Base-by-base conservation (phyloP, 2,113 vertebrate species). In the Caretta caretta region DNA sequence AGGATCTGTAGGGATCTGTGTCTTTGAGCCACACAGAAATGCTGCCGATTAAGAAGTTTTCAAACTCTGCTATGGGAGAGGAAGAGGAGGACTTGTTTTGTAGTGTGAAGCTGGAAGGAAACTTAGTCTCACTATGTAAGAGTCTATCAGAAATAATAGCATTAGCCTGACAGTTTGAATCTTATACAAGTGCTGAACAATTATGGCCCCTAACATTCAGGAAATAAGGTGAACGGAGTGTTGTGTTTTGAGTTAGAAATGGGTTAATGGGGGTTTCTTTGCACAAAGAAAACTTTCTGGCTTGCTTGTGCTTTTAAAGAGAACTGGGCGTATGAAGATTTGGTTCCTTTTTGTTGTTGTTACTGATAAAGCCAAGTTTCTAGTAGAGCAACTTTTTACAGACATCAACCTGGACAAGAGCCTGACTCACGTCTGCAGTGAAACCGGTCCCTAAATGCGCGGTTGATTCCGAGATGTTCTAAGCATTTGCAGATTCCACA, bases 31-130 rank as follows among this genome's bases (percentile, higher is more conserved):
- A 92, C 53, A 76, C 19, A 86, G 62, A 84, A 92, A 48, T 81
- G 24, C 83, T 89, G 80, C 51, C 79, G n/a, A 59, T 95, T 91
- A 87, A 94, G 92, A 35, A 5, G 38, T 96, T 85, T 93, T 86
- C 88, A 91, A 31, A 79, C 29, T 86, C 85, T 13, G 46, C 0
- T 16, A 4, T 57, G 75, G n/a, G 59, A 90, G 54, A 87, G n/a
- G 49, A 90, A 22, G 53, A 88, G 46, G 59, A 90, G 83, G 14
- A 94, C 87, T 87, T 90, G 53, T n/a, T 94, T 50, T 91, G 25
- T 86, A 59, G 80, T 27, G 10, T 1, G 1, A 65, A 90, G 35
- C 53, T 84, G 56, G 53, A 94, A 83, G 79, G 93, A 94, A 65
- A 16, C 2, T n/a, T 62, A 88, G 29, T 48, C 46, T 53, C 0